Base-by-base conservation (phyloP, 2,888 invertebrate species). In the Drosophila quinaria region DNA sequence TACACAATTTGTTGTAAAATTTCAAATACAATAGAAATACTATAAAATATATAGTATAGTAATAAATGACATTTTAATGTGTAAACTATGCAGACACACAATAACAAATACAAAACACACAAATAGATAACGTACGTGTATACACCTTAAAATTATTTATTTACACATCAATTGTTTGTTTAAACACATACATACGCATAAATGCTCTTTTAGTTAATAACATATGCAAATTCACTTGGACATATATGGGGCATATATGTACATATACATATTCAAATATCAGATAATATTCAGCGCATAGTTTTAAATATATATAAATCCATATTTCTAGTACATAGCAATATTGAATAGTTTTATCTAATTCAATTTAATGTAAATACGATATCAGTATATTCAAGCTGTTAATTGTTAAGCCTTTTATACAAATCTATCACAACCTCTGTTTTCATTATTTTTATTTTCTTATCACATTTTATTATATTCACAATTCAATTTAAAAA, bases 301-400 rank as follows among this genome's bases (percentile, higher is more conserved):
- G 29, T 72, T 62, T 72, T 62, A 54, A 69, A 19, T 56, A 25
- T 25, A 65, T 39, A 44, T 35, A 41, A 50, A 39, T 9, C 39
- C n/a, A 13, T n/a, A 35, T 39, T 41, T 19, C 44, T 46, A 35
- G 22, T 49, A 13, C 35, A 54, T 70, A 54, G 33, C 19, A 44
- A 58, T 42, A 72, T 46, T 63, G 15, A 25, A 47, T 51, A 56
- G 37, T 47, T 42, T 49, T 49, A 56, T 47, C 37, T 22, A n/a
- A 29, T 50, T 41, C 11, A 37, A 56, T 35, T 35, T 35, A 25
- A 8, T 50, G 58, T 47, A 58, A 58, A 58, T 56, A 56, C 13
- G 15, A 33, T 22, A 15, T 35, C 11, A 44, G 22, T 35, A 44
- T 44, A 56, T 35, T 11, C 15, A 35, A 22, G 22, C 33, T 56